These are phyloP conservation scores for Subacronicta megacephala DNA, from an alignment of 2,888 invertebrate species.

Conservation along the genomic window DNA sequence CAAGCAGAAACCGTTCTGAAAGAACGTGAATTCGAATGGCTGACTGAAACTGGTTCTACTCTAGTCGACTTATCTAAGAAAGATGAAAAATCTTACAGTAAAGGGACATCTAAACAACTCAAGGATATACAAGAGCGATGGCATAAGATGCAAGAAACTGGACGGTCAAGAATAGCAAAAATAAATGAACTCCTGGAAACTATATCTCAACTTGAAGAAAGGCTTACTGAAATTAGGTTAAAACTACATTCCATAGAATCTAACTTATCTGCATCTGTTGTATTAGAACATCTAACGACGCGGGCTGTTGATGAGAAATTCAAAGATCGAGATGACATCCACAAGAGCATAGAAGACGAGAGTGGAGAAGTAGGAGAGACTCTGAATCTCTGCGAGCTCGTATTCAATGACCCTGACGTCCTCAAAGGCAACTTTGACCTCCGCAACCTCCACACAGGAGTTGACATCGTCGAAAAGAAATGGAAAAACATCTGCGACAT, in stretches of 20 bases:
- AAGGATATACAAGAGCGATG: conserved; percentile 91
- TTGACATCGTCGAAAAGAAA: conserved; percentile 93
- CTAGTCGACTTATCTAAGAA: conserved; percentile 91
- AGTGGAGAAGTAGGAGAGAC: conserved; percentile 94
- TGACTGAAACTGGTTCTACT: conserved; percentile 91
- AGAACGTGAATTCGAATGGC: conserved; percentile 94
- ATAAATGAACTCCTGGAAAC: conserved; percentile 93
- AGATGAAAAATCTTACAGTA: conserved; percentile 88
- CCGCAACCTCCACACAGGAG: conserved; percentile 91
- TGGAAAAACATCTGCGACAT: conserved; percentile 94
- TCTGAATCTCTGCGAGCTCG: conserved; percentile 93
- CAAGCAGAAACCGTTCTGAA: conserved; percentile 93
- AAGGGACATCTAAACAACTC: conserved; percentile 89
- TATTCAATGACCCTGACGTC: conserved; percentile 93
- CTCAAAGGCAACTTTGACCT: conserved; percentile 93
- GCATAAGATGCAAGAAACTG: conserved; percentile 91
- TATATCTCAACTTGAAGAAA: conserved; percentile 92
- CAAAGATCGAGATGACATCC: conserved; percentile 92
- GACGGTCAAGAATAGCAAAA: conserved; percentile 92
- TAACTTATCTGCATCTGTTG: conserved; percentile 91
- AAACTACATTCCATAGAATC: conserved; percentile 93
- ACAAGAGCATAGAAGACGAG: conserved; percentile 93
- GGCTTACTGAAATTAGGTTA: conserved; percentile 92
- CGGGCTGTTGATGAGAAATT: conserved; percentile 92
- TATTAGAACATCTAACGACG: conserved; percentile 91